A percentile compares a stretch with the other conserved stretches of the same genome.
These are phyloP conservation scores for Puffinus mauretanicus DNA, from an alignment of 2,113 vertebrate genomes.

Conservation along the genomic window DNA sequence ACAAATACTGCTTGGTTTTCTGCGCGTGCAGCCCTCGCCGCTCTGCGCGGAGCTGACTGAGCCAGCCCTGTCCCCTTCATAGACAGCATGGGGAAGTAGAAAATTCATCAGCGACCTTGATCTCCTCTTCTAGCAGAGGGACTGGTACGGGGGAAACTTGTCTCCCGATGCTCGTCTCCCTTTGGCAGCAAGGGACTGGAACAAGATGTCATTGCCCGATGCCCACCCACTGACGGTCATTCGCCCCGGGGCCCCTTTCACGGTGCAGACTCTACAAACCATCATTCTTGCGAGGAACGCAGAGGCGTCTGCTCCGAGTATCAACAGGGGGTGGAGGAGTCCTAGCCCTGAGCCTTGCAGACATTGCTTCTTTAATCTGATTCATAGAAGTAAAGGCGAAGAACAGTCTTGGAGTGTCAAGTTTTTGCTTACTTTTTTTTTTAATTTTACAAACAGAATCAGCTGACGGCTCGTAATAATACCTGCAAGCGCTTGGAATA, in stretches of 20 bases:
- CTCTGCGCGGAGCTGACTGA: neutral
- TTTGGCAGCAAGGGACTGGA: neutral
- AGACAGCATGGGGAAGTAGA: neutral
- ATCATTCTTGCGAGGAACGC: neutral
- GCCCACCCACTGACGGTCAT: neutral
- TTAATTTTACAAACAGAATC: neutral
- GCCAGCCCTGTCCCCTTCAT: neutral
- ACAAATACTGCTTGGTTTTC: neutral
- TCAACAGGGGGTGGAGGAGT: neutral
- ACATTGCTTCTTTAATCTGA: neutral
- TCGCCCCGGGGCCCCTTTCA: neutral
- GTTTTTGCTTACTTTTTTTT: neutral
- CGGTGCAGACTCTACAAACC: neutral
- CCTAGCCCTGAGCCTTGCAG: neutral
- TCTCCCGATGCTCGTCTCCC: neutral
- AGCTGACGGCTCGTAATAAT: neutral
- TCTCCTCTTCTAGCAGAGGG: neutral
- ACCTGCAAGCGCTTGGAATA: neutral
- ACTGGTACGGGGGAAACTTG: rapidly evolving
- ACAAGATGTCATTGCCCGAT: neutral
- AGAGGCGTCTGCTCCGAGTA: neutral
- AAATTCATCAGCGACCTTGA: neutral
- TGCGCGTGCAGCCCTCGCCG: neutral
- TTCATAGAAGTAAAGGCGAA: neutral
- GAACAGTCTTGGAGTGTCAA: neutral